Conservation (phyloP, 1,140 invertebrate species). For the Hypothenemus hampei region DNA sequence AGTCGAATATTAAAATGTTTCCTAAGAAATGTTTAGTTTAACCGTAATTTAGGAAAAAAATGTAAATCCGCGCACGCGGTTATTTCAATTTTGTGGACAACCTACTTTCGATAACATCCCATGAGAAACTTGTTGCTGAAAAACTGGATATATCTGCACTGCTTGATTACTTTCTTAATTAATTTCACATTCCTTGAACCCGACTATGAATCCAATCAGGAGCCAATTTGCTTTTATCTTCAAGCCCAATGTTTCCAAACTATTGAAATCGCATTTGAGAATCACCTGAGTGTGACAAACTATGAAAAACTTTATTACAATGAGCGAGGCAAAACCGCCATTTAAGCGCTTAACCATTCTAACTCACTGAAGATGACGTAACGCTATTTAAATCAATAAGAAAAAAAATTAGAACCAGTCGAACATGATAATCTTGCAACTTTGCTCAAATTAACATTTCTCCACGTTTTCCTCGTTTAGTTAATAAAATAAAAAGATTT, state of each 20-base stretch:
- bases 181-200: conserved; percentile 3
- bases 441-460: too few species aligned
- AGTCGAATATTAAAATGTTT: too few species aligned
- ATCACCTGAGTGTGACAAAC: conserved; percentile 20
- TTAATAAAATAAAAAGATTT: too few species aligned
- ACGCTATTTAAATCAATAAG: background rate
- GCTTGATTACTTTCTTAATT: conserved; percentile 15
- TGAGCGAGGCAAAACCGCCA: conserved; percentile 15
- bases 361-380: background rate
- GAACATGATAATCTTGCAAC: background rate
- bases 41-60: too few species aligned
- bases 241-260: conserved; percentile 19
- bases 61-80: too few species aligned
- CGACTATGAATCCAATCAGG: conserved; percentile 15
- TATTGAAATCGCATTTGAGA: conserved; percentile 7
- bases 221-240: conserved; percentile 15
- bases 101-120: background rate
- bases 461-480: too few species aligned
- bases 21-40: too few species aligned
- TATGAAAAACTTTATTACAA: conserved; percentile 25
- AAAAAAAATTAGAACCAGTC: background rate
- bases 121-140: background rate
- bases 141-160: background rate
- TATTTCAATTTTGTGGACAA: too few species aligned
- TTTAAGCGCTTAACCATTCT: conserved; percentile 7